Percentiles rank a stretch among this genome's conserved stretches.
Conservation (phyloP, 2,888 invertebrate species). For the Calameuta pallipes region DNA sequence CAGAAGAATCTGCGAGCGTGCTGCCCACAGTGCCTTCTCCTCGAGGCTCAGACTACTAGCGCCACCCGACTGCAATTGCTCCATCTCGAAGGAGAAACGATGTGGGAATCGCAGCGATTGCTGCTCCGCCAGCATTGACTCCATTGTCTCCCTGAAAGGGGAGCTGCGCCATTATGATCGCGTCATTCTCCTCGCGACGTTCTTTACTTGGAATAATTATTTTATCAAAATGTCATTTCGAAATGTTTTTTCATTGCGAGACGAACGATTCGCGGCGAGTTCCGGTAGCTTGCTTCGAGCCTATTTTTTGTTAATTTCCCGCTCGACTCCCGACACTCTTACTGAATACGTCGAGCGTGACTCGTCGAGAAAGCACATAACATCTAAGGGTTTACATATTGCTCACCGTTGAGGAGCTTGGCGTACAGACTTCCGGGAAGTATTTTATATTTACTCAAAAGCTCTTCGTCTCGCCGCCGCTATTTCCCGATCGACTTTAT, state of each 20-base stretch:
- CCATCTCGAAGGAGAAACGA: slow-evolving; percentile 79
- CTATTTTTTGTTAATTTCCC: background rate
- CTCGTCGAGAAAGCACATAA: background rate
- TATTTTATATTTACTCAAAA: background rate
- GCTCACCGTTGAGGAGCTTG: background rate
- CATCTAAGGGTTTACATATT: background rate
- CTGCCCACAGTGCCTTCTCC: slow-evolving; percentile 82
- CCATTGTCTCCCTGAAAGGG: slow-evolving; percentile 86
- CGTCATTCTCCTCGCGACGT: background rate
- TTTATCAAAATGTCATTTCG: background rate
- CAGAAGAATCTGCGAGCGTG: slow-evolving; percentile 79
- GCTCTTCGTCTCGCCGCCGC: background rate
- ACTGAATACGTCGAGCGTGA: background rate
- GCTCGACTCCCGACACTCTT: too few species aligned
- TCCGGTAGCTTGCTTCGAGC: too few species aligned
- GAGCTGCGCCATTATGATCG: slow-evolving; percentile 59
- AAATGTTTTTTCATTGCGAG: background rate
- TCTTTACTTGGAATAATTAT: background rate
- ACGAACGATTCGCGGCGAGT: background rate
- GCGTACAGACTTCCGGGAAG: background rate
- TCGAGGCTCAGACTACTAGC: slow-evolving; percentile 80
- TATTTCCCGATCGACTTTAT: background rate
- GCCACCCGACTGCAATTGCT: slow-evolving; percentile 68
- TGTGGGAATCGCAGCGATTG: slow-evolving; percentile 83
- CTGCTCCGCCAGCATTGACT: slow-evolving; percentile 87